Base-by-base conservation (phyloP, 1,140 invertebrate genomes). In the Drosophila parabipectinata region DNA sequence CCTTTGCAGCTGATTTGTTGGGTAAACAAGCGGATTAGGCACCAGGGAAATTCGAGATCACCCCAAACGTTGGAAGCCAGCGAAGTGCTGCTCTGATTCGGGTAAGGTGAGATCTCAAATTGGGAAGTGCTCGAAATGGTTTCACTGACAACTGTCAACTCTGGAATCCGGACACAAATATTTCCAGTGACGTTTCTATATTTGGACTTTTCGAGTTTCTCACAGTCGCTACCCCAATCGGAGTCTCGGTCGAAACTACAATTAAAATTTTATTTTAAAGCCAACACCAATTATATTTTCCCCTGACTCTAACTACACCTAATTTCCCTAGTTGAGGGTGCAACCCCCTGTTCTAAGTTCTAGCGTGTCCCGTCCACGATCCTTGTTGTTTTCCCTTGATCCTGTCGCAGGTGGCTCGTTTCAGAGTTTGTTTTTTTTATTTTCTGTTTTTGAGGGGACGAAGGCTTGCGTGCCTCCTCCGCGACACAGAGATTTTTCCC, bases 21-120 rank as follows among this genome's bases (percentile, higher is more conserved):
- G 71, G 80, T 79, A 82, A 83, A 84, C 80, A 83, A 79, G 58
- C 72, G 80, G 80, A 83, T 83, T 84, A 84, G 77, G 55, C 80
- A 52, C 66, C 24, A 44, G 24, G 52, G 79, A 76, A 79, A 83
- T 68, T 52, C 55, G 67, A 69, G 80, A 83, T 79, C 66, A 55
- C 72, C 69, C 61, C 57, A 51, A 55, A 37, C 15, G 48, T 51
- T 67, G 50, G 79, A 83, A 83, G 79, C 79, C 79, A 39, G 73
- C 62, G 63, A 51, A 60, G 45, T 83, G 71, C 45, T 44, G 69
- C 37, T 44, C 48, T 60, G 75, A 79, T 79, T 83, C 51, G 12
- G 15, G 60, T 51, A 59, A 83, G 79, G 79, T 83, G 75, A 83
- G 79, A 75, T 71, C 73, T 62, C 52, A 57, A 61, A 64, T 61